Evolutionary conservation across 2,113 vertebrate species (phyloP).

Genomic region (Lepidothrix coronata): DNA sequence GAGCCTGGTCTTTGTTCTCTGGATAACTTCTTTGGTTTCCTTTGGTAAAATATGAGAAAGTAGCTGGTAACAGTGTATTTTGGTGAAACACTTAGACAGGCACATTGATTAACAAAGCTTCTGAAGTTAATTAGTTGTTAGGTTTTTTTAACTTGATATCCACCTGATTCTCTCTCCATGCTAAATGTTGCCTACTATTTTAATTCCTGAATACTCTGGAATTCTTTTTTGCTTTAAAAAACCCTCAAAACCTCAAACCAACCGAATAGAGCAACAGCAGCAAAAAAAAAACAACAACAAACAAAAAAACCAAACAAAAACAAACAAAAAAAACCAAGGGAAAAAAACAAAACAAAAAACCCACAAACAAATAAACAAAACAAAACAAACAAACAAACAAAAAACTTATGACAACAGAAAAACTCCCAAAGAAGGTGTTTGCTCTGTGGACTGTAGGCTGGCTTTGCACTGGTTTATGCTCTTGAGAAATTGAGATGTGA

Average conservation of each 20-base stretch:
- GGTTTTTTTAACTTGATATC: background rate
- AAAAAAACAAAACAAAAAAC: no score
- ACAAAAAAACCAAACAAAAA: no score
- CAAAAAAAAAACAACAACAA: no score
- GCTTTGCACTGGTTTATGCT: background rate
- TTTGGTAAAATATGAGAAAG: background rate
- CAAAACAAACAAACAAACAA: background rate
- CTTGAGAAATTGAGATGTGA: background rate
- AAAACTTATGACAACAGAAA: no score
- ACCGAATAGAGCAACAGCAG: background rate
- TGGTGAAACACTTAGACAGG: background rate
- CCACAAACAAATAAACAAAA: no score
- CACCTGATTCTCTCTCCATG: background rate
- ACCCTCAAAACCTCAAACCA: background rate
- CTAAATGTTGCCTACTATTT: background rate
- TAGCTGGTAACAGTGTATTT: background rate
- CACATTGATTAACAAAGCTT: background rate
- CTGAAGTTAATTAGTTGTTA: background rate
- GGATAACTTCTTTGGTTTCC: background rate
- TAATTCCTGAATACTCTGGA: background rate
- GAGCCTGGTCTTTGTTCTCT: background rate
- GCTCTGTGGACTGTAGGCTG: background rate
- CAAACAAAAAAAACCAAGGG: no score
- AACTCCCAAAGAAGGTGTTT: background rate
- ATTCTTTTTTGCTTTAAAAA: conserved; percentile 19